These are phyloP conservation scores for Acanthosoma haemorrhoidale DNA, from an alignment of 2,888 invertebrate species.

Conservation along the genomic window DNA sequence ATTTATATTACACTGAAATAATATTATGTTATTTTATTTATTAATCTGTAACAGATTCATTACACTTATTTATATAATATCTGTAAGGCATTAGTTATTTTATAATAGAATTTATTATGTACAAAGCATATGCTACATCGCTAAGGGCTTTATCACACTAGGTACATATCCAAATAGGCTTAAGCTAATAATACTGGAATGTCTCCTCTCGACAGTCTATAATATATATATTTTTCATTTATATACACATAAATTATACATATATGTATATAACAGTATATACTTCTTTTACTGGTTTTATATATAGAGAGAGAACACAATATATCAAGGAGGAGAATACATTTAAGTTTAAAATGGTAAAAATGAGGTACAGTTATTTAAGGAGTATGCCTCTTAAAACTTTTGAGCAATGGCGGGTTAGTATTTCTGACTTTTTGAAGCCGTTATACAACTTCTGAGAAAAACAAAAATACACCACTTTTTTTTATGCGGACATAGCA, in stretches of 20 bases:
- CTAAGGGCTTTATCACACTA: slow-evolving; percentile 9
- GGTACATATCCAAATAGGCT: slow-evolving; percentile 5
- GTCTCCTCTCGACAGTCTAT: slow-evolving; percentile 5
- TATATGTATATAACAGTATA: slow-evolving; percentile 20
- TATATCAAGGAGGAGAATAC: neutral
- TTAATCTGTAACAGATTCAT: neutral
- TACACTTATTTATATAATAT: slow-evolving; percentile 10
- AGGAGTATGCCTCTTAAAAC: no score
- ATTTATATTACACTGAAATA: slow-evolving; percentile 12
- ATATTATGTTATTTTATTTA: slow-evolving; percentile 11
- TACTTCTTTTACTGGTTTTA: neutral
- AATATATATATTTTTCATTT: slow-evolving; percentile 9
- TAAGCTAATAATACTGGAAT: slow-evolving; percentile 26
- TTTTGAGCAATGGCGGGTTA: slow-evolving; percentile 12
- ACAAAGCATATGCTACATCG: slow-evolving; percentile 4
- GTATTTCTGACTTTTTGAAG: neutral
- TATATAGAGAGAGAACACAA: slow-evolving; percentile 6
- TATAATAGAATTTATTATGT: slow-evolving; percentile 15
- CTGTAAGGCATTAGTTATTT: slow-evolving; percentile 7
- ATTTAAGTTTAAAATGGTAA: neutral
- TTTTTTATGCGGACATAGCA: no score
- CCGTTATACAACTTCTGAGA: slow-evolving; percentile 10
- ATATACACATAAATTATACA: slow-evolving; percentile 15
- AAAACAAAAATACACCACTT: no score
- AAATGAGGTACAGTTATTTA: neutral